Evolutionary conservation across 2,113 vertebrate genomes (phyloP).

Genomic region (Leucopternis melanops): DNA sequence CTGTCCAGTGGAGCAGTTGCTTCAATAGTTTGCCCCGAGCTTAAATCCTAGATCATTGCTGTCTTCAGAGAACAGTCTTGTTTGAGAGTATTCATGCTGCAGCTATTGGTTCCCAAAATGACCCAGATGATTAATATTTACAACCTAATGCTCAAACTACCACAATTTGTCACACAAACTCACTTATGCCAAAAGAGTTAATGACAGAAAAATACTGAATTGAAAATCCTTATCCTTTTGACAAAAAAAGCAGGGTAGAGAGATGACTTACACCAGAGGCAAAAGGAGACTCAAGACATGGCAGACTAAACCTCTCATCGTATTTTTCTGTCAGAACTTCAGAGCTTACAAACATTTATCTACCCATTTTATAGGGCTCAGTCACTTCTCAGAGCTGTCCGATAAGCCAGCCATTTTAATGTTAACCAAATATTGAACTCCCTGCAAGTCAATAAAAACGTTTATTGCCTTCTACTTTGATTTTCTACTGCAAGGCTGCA

Average conservation of each 20-base stretch:
- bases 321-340: not conserved
- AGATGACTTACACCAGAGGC: not conserved
- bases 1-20: not conserved
- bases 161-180: not conserved
- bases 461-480: no score
- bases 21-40: not conserved
- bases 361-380: not conserved
- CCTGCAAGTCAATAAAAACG: slow-evolving; percentile 19
- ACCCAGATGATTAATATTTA: not conserved
- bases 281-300: not conserved
- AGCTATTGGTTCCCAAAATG: not conserved
- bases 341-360: not conserved
- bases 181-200: not conserved
- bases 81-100: not conserved
- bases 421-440: slow-evolving; percentile 22
- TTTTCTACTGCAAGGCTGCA: no score
- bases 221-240: not conserved
- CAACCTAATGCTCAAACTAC: not conserved
- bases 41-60: not conserved
- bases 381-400: not conserved
- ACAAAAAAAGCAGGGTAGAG: not conserved
- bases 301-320: not conserved
- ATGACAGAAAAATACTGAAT: not conserved
- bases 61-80: not conserved
- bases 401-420: not conserved